These are phyloP conservation scores for Dugesia japonica DNA, from an alignment of 2,888 invertebrate genomes.

Conservation along the genomic window DNA sequence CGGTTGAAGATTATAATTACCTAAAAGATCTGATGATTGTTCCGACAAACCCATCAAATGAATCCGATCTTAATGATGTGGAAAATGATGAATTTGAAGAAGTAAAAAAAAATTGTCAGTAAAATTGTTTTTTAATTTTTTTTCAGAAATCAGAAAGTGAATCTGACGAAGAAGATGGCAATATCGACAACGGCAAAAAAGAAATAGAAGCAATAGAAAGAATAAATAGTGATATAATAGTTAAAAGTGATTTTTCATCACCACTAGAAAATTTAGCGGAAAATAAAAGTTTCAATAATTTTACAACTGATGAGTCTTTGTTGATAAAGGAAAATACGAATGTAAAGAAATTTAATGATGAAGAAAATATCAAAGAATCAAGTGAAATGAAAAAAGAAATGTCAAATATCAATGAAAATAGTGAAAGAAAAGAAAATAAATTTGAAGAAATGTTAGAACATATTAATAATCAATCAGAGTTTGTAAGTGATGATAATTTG, in stretches of 20 bases:
- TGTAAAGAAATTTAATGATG: background rate
- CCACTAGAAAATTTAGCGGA: too few species aligned
- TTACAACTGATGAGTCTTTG: background rate
- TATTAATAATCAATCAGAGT: too few species aligned
- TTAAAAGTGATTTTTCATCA: too few species aligned
- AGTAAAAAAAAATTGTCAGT: background rate
- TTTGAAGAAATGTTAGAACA: too few species aligned
- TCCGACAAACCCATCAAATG: background rate
- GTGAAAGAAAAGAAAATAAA: too few species aligned
- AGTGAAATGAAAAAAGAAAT: too few species aligned
- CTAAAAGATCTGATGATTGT: background rate
- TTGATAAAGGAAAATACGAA: background rate
- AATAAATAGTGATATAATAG: too few species aligned
- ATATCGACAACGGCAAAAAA: background rate
- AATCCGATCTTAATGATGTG: background rate
- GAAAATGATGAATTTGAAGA: background rate
- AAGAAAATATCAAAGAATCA: too few species aligned
- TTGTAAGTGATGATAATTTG: too few species aligned
- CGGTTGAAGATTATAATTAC: background rate
- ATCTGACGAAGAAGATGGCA: background rate
- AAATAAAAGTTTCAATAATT: background rate
- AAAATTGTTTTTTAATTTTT: background rate
- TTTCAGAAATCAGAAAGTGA: background rate
- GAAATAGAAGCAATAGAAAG: background rate
- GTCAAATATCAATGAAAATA: too few species aligned